Base-by-base conservation (phyloP, 2,113 vertebrate species). In the Psilopogon haemacephalus region DNA sequence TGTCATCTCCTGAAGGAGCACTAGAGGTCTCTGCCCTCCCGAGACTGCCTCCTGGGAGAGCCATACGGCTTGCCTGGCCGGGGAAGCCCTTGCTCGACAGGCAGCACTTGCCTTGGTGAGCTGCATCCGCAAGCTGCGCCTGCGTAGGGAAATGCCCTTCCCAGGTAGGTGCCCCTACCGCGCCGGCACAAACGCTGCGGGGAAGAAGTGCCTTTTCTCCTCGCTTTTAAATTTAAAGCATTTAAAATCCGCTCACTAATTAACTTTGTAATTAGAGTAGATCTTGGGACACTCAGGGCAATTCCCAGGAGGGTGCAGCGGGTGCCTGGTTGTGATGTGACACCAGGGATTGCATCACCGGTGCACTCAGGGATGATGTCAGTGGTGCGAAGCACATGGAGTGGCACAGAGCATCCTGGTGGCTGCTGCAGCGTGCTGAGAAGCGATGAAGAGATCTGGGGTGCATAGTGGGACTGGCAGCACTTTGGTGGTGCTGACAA, bases 341-440 rank as follows among this genome's bases (percentile, higher is more conserved):
- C 18, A 30, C 38, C 13, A 4, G 27, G 30, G 33, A 9, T 11
- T 79, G 38, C 68, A 69, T 76, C 83, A 67, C 20, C 18, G 4
- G 7, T 0, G 0, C 1, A 10, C 42, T 28, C 0, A 0, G 65
- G 19, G 18, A 1, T 0, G 0, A 48, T 2, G 12, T 9, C 2
- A 2, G 33, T 84, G 4, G 26, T 46, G 0, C 0, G 1, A 56
- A 32, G 13, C 44, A 27, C 0, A 1, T 0, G 0, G 28, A 8
- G 20, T 1, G 1, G 40, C 85, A 60, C 24, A 20, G 28, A 52
- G 2, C 5, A 2, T 5, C 0, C 1, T 0, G 0, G 38, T 30
- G 54, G 54, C 0, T 4, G 30, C 52, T 40, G 78, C 59, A 42
- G 33, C n/a, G 1, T 9, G 19, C 52, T 1, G 0, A 42, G 64